These are phyloP conservation scores for Melanogrammus aeglefinus DNA, from an alignment of 2,797 vertebrate species.

Conservation along the genomic window DNA sequence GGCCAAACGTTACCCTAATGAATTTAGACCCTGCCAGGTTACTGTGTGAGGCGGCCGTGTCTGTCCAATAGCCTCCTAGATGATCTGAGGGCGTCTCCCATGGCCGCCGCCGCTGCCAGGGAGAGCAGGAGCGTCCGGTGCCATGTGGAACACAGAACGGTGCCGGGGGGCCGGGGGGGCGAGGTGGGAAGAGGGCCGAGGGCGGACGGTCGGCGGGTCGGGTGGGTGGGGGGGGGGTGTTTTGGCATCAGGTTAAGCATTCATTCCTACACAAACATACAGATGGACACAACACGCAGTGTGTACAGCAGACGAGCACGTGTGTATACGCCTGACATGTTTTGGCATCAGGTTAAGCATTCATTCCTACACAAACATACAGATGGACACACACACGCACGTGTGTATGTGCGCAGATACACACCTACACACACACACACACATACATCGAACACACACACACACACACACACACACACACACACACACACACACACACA, in stretches of 20 bases:
- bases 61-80: constrained; percentile 74
- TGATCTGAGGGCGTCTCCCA: constrained; percentile 73
- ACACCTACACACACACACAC: neutral
- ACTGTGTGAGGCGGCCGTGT: constrained; percentile 68
- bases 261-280: constrained; percentile 60
- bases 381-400: constrained; percentile 16
- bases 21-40: constrained; percentile 75
- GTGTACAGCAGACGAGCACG: constrained; percentile 17
- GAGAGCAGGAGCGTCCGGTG: constrained; percentile 38
- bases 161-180: constrained; percentile 33
- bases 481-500: too few species aligned
- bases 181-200: neutral
- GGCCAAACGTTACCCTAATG: constrained; percentile 79
- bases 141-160: constrained; percentile 61
- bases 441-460: constrained; percentile 2
- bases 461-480: neutral
- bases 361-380: constrained; percentile 60
- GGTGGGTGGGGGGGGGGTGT: constrained; percentile 51
- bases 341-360: constrained; percentile 61
- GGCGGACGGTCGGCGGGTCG: too few species aligned
- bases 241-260: constrained; percentile 59
- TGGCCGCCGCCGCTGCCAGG: constrained; percentile 66
- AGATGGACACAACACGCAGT: constrained; percentile 20
- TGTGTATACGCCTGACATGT: too few species aligned
- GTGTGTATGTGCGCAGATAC: constrained; percentile 5